Base-by-base conservation (phyloP, 2,888 invertebrate species). In the Meiosimyza decipiens region DNA sequence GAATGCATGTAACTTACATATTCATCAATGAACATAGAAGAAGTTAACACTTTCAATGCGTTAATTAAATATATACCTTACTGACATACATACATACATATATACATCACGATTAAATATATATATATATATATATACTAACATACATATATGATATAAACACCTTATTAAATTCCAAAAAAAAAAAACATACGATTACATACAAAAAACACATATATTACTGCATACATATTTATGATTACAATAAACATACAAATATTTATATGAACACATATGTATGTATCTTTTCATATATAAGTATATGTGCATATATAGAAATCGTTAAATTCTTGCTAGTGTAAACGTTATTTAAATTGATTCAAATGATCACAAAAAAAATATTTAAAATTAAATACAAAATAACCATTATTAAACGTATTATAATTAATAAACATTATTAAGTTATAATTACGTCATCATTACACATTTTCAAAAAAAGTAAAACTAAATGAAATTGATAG, bases 311-410 rank as follows among this genome's bases (percentile, higher is more conserved):
- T 40, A 75, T 74, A 74, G 74, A 74, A 74, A 75, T 77, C 76
- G 77, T 77, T 77, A 77, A 76, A 74, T 77, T 77, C 75, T 77
- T 77, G 75, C 74, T 76, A 76, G 76, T 65, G 66, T 76, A 71
- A 75, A 74, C 72, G 68, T 74, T 72, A 76, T 71, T 72, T 54
- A n/a, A 50, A 64, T 64, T 64, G 64, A 67, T 67, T 67, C 22
- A 67, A 22, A 54, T 47, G 55, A 67, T 54, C 33, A 67, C 52
- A 33, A n/a, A 33, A 47, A n/a, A 63, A 63, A 12, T 18, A 63
- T 68, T 72, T 73, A 73, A 70, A 50, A 66, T 70, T 72, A 67
- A 75, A 68, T 73, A 74, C 47, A 40, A 28, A 62, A 70, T 71
- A 68, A 75, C 73, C 73, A 75, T 75, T 74, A 75, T 73, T 64